Evolutionary conservation across 2,113 vertebrate species (phyloP), one percentile per base, ranked within the genome.

Genomic region (Oncorhynchus kisutch): DNA sequence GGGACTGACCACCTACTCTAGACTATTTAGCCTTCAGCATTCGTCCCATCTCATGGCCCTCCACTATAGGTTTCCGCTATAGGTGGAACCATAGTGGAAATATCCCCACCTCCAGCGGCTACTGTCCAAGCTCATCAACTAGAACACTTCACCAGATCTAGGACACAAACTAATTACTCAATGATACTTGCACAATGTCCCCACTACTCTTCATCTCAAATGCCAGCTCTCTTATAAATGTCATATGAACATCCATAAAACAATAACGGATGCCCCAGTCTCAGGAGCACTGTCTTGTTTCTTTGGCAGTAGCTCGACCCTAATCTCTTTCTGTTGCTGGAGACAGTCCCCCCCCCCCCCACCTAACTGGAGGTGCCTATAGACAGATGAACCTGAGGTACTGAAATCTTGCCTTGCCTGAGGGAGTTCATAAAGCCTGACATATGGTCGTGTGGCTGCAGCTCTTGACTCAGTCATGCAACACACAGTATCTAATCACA

Each of bases 211-310:
- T 76, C 25, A 49, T 64, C 85, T 87, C 81, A 76, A 85, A 86
- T 79, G 74, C 76, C 85, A 74, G 70, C 85, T 75, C 82, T 67
- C 78, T 81, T 85, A 76, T 85, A 85, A 75, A 74, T 82, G 90
- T 84, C 84, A 91, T 85, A 85, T 82, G 80, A 79, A 25, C 39
- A 22, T 72, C 83, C 78, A 84, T 90, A 84, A 88, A 83, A 70
- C 73, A 70, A 39, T 12, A 13, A 24, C 51, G 7, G 25, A 45
- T 11, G 39, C 57, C 31, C 27, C 51, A 13, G 51, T 9, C 67
- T 67, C 29, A 16, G 51, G 16, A 14, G 51, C 13, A 57, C 57
- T 68, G 66, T 20, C 45, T n/a, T 25, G 66, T 64, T 39, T 34
- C 29, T 22, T 73, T 29, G 20, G 5, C 18, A 8, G 59, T 60